Base-by-base conservation (phyloP, 2,888 invertebrate genomes). In the Synergus gifuensis region DNA sequence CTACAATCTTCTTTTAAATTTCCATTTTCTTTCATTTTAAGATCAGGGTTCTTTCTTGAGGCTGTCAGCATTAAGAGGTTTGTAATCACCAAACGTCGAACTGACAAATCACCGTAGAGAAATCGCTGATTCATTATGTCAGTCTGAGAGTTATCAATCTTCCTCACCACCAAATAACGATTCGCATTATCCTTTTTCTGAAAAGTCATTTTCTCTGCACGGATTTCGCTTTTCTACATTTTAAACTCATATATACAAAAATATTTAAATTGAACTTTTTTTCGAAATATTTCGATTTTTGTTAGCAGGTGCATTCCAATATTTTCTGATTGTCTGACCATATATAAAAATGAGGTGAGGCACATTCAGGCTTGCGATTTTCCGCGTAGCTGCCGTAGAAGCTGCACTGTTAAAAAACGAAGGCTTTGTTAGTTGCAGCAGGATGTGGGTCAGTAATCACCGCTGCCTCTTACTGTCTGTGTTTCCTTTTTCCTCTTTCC, bases 401-500 rank as follows among this genome's bases (percentile, higher is more conserved):
- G 69, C 49, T n/a, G 44, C 46, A 46, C 14, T 67, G 44, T 44
- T 49, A 63, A 80, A 82, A 82, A 83, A 80, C 76, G 54, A 67
- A 76, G 64, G 78, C 85, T 84, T 86, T 86, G 85, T 84, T 83
- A 77, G 54, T 66, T 36, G 36, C 76, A 78, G 79, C 80, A 78
- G 83, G 82, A 86, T 86, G 84, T 85, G 83, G 86, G 85, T 86
- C 86, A 84, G 85, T 86, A 86, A 86, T 86, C 84, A 86, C 83
- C 86, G 79, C 81, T 80, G 81, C 79, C 81, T 62, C 76, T 63
- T 78, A 42, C 63, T 67, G 58, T 60, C 22, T 69, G 62, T 46
- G 58, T 36, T 60, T 49, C 36, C 36, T 36, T 36, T 36, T 36
- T 36, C 63, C 42, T 79, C 54, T 76, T 69, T 77, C 58, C 73